phyloP scores from a whole-genome alignment of 2,113 vertebrate species.

The Chitala chitala region DNA sequence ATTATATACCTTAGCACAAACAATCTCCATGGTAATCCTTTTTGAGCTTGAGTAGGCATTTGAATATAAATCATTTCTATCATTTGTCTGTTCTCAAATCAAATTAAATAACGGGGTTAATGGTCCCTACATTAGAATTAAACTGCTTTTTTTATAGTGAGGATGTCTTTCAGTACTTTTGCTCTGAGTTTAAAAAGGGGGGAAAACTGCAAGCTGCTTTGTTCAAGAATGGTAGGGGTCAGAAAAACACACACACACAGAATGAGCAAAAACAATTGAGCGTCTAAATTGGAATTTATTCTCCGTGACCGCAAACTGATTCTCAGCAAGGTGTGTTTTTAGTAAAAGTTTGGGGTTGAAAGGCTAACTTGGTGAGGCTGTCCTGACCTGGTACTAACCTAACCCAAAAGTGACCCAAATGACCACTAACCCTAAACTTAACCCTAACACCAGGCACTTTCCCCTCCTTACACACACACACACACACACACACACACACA shows the following conservation, averaged over 20 bases:
- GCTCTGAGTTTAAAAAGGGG: neutral
- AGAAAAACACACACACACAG: no score
- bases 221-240: no score
- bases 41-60: constrained; percentile 7
- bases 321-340: neutral
- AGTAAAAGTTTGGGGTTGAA: constrained; percentile 16
- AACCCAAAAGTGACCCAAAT: constrained; percentile 62
- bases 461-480: constrained; percentile 47
- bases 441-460: constrained; percentile 57
- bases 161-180: neutral
- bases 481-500: no score
- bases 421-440: constrained; percentile 55
- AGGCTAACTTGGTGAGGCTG: constrained; percentile 25
- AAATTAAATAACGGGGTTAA: constrained; percentile 18
- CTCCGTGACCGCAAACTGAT: neutral
- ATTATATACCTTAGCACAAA: constrained; percentile 21
- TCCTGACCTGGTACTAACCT: constrained; percentile 49
- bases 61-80: constrained; percentile 17
- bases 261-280: no score
- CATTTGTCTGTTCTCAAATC: constrained; percentile 2
- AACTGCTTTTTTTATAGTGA: neutral
- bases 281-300: no score
- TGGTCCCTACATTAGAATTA: constrained; percentile 5
- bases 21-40: constrained; percentile 6
- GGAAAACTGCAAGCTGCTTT: no score